Base-by-base conservation (phyloP, 2,797 vertebrate genomes). In the Myoxocephalus aenaeus region DNA sequence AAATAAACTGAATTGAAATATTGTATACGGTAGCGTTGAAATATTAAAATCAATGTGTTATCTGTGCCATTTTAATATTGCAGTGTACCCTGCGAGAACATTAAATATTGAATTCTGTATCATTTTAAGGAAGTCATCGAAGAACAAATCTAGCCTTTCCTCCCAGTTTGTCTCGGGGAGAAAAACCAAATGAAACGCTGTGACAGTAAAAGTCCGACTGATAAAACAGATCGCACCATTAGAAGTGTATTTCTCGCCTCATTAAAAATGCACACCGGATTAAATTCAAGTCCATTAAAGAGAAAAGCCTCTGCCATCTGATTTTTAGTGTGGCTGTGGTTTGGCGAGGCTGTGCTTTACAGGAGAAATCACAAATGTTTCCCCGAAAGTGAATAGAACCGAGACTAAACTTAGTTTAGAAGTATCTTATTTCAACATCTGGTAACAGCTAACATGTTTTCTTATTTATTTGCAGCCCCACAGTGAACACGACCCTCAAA, bases 401-500 rank as follows among this genome's bases (percentile, higher is more conserved):
- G 25, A 54, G 7, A 29, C 7, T 0, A 25, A 61, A 1, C 12
- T 25, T 48, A 4, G 2, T 3, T 61, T 4, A 54, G 48, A 72
- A 63, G 27, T 38, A 4, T 18, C 54, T 59, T 59, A 38, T 12
- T 18, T 10, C 38, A 38, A 50, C 18, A n/a, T 38, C 10, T 29
- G 7, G 5, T 4, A 14, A 18, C 1, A 32, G 25, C 13, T 13
- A n/a, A 22, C 0, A 1, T 14, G 10, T 29, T 0, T 32, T 3
- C 36, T 12, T 0, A 5, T 42, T 14, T 42, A 15, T 42, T 44
- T 38, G 0, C 75, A 97, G 97, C 83, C 96, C 97, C 12, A 97
- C 97, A 0, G 97, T 97, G 84, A 97, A 97, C 76, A 97, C 96
- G 1, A 98, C 97, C 0, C 93, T 98, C 32, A 96, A 96, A 72